Percentiles rank a stretch among this genome's conserved stretches.
Evolutionary conservation across 2,888 invertebrate species (phyloP).

Genomic region (Brachyptera putata): DNA sequence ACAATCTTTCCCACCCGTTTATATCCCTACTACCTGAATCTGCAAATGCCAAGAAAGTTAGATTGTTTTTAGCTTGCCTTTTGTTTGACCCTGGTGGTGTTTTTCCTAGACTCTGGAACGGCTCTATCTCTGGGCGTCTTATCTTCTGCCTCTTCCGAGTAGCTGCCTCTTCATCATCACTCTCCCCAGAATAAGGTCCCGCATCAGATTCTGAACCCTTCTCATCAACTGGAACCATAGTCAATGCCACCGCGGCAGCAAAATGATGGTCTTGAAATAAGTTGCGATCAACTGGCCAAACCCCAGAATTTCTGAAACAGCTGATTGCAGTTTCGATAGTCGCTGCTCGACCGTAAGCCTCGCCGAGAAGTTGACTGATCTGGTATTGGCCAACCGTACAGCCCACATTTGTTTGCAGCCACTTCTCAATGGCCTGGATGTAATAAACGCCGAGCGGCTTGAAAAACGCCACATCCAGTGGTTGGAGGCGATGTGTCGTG

Average conservation of each 20-base stretch:
- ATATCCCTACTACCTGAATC: no score
- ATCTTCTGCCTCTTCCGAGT: no score
- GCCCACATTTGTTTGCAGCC: slow-evolving; percentile 26
- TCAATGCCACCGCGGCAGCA: slow-evolving; percentile 24
- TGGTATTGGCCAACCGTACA: slow-evolving; percentile 29
- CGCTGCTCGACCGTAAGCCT: slow-evolving; percentile 34
- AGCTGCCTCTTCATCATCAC: slow-evolving; percentile 3
- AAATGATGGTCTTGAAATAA: slow-evolving; percentile 31
- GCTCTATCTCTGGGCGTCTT: no score
- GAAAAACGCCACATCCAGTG: slow-evolving; percentile 35
- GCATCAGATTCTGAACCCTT: slow-evolving; percentile 1
- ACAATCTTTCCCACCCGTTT: no score
- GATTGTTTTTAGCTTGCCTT: no score
- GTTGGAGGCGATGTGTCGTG: slow-evolving; percentile 26
- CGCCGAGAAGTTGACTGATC: slow-evolving; percentile 31
- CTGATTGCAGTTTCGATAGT: slow-evolving; percentile 30
- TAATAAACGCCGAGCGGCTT: slow-evolving; percentile 34
- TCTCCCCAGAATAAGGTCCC: background rate
- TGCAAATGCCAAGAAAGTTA: no score
- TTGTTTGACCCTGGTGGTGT: no score
- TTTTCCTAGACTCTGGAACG: no score
- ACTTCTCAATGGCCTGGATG: slow-evolving; percentile 27
- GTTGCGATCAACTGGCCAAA: slow-evolving; percentile 34
- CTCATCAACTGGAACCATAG: background rate
- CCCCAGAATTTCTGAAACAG: slow-evolving; percentile 31